Evolutionary conservation across 2,888 invertebrate genomes (phyloP).

Genomic region (Apoda limacodes): DNA sequence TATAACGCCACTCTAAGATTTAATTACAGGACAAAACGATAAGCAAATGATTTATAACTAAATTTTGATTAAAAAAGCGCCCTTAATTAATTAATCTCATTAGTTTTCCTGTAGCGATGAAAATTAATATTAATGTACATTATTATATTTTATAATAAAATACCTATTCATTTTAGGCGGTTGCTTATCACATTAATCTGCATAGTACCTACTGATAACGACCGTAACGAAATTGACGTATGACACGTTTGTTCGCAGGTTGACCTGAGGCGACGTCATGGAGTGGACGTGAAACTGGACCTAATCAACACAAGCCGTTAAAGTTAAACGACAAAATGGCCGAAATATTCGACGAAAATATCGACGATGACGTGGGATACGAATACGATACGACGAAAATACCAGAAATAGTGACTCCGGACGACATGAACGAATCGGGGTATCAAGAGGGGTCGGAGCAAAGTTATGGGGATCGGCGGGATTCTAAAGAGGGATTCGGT

Average conservation of each 20-base stretch:
- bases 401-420: conserved; percentile 57
- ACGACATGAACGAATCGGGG: conserved; percentile 61
- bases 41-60: too few species aligned
- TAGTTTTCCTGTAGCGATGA: too few species aligned
- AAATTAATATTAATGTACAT: too few species aligned
- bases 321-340: conserved; percentile 34
- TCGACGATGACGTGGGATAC: conserved; percentile 52
- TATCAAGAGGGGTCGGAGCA: conserved; percentile 59
- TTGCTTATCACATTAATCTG: too few species aligned
- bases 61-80: too few species aligned
- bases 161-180: too few species aligned
- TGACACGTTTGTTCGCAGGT: conserved; percentile 40
- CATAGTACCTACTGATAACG: too few species aligned
- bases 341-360: conserved; percentile 42
- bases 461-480: conserved; percentile 55
- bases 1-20: too few species aligned
- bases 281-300: conserved; percentile 27
- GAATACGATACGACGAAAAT: conserved; percentile 51
- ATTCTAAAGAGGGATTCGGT: conserved; percentile 56
- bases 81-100: too few species aligned
- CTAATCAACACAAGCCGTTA: conserved; percentile 23
- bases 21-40: too few species aligned
- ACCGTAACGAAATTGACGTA: not conserved
- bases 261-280: conserved; percentile 39
- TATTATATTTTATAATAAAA: too few species aligned